Conservation (phyloP, 1,140 invertebrate genomes). For the Dreissena rostriformis region DNA sequence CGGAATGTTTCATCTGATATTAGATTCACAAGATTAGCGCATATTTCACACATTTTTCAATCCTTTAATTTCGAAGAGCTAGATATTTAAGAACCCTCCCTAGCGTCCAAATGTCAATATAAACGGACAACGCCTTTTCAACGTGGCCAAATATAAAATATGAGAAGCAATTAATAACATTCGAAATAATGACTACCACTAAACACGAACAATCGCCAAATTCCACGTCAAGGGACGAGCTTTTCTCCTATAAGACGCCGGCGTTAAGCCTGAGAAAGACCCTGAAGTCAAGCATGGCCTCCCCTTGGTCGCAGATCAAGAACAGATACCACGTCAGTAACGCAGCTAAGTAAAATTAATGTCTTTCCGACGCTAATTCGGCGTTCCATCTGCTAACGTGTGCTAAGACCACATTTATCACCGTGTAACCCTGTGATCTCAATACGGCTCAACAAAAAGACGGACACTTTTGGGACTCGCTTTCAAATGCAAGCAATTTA, state of each 20-base stretch:
- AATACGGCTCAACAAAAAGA: conserved; percentile 38
- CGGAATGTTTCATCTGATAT: conserved; percentile 21
- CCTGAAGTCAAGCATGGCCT: conserved; percentile 28
- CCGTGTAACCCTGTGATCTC: conserved; percentile 39
- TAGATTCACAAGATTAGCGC: conserved; percentile 31
- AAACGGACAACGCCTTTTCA: conserved; percentile 39
- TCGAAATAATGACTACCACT: conserved; percentile 18
- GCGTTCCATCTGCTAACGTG: conserved; percentile 34
- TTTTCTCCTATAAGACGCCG: neutral
- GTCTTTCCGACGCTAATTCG: conserved; percentile 49
- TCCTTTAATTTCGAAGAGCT: neutral
- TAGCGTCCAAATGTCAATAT: neutral
- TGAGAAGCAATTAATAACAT: conserved; percentile 41
- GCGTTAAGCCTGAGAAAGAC: too few species aligned
- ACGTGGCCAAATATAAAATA: conserved; percentile 29
- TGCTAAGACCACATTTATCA: conserved; percentile 53
- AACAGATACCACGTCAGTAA: conserved; percentile 35
- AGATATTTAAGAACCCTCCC: conserved; percentile 5
- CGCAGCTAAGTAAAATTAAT: conserved; percentile 58
- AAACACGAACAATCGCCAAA: conserved; percentile 1
- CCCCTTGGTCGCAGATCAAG: conserved; percentile 30
- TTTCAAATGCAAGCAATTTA: conserved; percentile 51
- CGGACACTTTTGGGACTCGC: conserved; percentile 55
- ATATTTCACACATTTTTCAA: conserved; percentile 42
- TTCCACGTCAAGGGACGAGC: neutral